Conservation (phyloP, 2,888 invertebrate species). For the Rhagium mordax region DNA sequence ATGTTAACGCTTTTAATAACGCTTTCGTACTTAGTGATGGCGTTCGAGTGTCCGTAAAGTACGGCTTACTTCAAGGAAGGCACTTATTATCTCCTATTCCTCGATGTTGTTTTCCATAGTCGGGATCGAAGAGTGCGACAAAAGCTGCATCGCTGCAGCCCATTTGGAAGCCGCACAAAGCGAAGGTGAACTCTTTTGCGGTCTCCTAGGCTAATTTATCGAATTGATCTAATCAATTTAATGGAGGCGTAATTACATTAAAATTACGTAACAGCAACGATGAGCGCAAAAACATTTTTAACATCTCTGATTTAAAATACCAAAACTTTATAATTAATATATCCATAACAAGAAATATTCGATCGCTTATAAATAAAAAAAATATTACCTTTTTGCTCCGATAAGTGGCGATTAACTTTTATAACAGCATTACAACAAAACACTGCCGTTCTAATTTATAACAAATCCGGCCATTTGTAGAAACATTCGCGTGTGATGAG, state of each 20-base stretch:
- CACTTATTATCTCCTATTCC: conserved; percentile 16
- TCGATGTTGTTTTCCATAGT: conserved; percentile 29
- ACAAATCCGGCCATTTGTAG: background rate
- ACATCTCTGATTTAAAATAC: no score
- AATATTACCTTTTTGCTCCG: no score
- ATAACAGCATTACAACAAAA: background rate
- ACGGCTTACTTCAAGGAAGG: conserved; percentile 32
- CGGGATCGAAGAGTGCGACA: background rate
- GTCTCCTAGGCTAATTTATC: conserved; percentile 22
- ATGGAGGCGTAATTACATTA: background rate
- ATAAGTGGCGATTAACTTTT: no score
- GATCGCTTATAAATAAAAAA: no score
- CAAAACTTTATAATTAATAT: no score
- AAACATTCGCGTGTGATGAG: background rate
- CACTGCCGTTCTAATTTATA: background rate
- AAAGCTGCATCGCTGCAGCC: background rate
- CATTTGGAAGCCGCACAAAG: conserved; percentile 22
- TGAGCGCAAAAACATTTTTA: no score
- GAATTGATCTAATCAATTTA: conserved; percentile 24
- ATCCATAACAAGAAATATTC: no score
- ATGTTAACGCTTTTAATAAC: background rate
- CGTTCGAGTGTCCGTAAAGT: conserved; percentile 23
- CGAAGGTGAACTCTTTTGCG: conserved; percentile 31
- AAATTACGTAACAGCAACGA: background rate
- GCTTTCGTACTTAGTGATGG: conserved; percentile 8